Base-by-base conservation (phyloP, 2,113 vertebrate species). In the Gorsachius goisagi region DNA sequence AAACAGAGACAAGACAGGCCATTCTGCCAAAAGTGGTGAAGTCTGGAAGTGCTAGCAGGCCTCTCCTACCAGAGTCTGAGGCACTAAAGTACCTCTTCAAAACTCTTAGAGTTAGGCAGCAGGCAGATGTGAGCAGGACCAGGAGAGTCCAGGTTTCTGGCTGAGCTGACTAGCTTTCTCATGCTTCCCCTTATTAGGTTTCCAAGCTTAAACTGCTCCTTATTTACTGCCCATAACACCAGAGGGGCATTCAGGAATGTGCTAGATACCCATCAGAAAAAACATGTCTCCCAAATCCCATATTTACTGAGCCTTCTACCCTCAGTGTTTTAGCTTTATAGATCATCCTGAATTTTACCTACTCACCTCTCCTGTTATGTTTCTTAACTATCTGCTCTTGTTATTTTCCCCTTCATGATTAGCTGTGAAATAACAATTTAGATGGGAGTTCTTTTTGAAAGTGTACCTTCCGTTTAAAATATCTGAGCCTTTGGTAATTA, bases 401-500 rank as follows among this genome's bases (percentile, higher is more conserved):
- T 73, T 75, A 55, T 88, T 93, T 88, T 41, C 22, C 15, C 16
- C 73, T 96, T 96, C 66, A 47, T 87, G 88, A 97, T 97, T 97
- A 97, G 74, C 89, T 89, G 41, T 96, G 91, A 98, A 97, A 97
- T 97, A 97, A 92, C 33, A 28, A 93, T 97, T 95, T 95, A 87
- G 74, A 96, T 9, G 39, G 53, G 74, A 93, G 32, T 87, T 87
- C 10, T 87, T 97, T 97, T 94, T 93, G 87, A 94, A 97, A 96
- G 82, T 77, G 35, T 84, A 96, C 72, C 73, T 97, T 96, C 92
- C 41, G 8, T 92, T 97, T 97, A 95, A 97, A 95, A 93, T 96
- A 97, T 75, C 88, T 85, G 50, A 96, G 88, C 81, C 93, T 97
- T 95, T 98, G 81, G 93, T 97, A 97, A 97, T 98, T 96, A 97